Evolutionary conservation across 2,888 invertebrate genomes (phyloP).

Genomic region (Spilarctia lutea): DNA sequence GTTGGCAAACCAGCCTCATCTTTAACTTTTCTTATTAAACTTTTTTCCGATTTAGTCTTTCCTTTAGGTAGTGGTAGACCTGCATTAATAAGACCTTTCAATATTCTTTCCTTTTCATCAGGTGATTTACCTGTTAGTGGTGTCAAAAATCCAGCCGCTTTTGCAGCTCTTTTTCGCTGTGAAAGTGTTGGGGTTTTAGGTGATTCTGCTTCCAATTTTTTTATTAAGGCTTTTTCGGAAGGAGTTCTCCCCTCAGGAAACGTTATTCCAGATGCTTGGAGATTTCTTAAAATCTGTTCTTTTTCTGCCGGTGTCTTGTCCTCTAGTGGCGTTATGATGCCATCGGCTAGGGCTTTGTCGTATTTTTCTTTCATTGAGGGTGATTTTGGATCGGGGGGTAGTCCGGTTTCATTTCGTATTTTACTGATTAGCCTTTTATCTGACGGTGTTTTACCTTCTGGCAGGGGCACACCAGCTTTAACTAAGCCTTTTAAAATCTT

Average conservation of each 20-base stretch:
- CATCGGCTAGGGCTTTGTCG: conserved; percentile 35
- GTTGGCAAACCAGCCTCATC: not conserved
- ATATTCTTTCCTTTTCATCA: conserved; percentile 20
- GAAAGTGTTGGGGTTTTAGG: not conserved
- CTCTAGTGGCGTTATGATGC: conserved; percentile 22
- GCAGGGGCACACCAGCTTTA: not conserved
- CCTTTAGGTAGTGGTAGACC: conserved; percentile 24
- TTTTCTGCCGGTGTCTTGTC: conserved; percentile 12
- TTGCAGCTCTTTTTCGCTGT: not conserved
- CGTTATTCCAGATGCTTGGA: not conserved
- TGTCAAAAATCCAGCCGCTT: not conserved
- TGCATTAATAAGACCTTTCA: conserved; percentile 9
- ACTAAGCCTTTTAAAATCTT: conserved; percentile 45
- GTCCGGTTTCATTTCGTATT: conserved; percentile 36
- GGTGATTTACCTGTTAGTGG: conserved; percentile 10
- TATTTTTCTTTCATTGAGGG: conserved; percentile 28
- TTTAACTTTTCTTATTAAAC: not conserved
- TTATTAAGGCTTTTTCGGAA: not conserved
- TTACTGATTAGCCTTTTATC: not conserved
- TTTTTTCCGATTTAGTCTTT: not conserved
- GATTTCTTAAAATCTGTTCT: not conserved
- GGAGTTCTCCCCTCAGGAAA: not conserved
- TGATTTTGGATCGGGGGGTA: conserved; percentile 47
- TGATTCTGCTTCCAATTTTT: not conserved
- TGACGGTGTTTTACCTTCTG: not conserved